These are phyloP conservation scores for Hyperoodon ampullatus DNA, from an alignment of 2,113 vertebrate species.

Conservation along the genomic window DNA sequence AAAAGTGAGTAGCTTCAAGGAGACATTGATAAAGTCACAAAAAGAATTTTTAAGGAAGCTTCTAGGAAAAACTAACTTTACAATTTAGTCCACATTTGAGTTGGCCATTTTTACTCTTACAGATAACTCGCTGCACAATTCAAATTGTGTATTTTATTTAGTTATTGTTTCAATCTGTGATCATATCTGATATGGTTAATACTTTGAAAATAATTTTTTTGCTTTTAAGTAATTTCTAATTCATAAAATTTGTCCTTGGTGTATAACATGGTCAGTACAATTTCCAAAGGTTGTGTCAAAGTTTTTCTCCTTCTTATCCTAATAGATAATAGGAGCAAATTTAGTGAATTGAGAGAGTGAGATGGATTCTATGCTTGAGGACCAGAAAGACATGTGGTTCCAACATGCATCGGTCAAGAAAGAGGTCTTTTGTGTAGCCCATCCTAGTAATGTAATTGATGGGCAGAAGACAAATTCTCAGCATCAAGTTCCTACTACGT, in stretches of 20 bases:
- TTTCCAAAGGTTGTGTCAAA: neutral
- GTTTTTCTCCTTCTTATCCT: neutral
- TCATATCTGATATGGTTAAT: neutral
- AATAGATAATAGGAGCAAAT: neutral
- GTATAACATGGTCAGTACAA: neutral
- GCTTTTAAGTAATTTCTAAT: neutral
- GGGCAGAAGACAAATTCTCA: neutral
- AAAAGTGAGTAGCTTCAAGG: neutral
- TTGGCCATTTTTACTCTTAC: neutral
- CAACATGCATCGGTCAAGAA: neutral
- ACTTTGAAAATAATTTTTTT: neutral
- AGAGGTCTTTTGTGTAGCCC: neutral
- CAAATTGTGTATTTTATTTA: neutral
- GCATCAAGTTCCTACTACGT: neutral
- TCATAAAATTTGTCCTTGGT: neutral
- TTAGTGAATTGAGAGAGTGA: neutral
- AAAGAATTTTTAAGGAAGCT: neutral
- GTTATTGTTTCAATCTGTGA: neutral
- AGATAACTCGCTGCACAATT: neutral
- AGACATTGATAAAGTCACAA: neutral
- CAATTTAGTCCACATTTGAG: neutral
- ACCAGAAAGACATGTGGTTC: neutral
- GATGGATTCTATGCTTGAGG: neutral
- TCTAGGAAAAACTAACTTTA: neutral
- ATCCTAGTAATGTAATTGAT: neutral